These are phyloP conservation scores for Toxotes lorentzi DNA, from an alignment of 2,797 vertebrate species.

Conservation along the genomic window DNA sequence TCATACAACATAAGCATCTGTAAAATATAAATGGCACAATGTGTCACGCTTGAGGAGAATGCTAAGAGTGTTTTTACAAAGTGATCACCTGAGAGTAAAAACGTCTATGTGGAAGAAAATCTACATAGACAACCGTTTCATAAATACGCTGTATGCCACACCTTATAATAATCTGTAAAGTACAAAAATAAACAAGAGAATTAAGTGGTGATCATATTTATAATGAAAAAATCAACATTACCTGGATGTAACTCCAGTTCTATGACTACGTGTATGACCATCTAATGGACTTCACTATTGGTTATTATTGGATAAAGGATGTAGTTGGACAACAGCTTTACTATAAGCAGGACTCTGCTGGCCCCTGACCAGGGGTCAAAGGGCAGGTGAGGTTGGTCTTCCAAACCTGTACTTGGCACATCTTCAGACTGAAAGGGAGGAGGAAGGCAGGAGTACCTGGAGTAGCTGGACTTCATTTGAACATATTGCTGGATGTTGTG, in stretches of 20 bases:
- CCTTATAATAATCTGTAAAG: not conserved
- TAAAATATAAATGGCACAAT: constrained; percentile 49
- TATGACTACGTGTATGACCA: not conserved
- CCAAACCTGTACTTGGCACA: not conserved
- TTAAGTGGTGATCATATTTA: not conserved
- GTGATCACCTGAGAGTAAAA: constrained; percentile 15
- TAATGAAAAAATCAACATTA: not conserved
- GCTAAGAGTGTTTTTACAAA: constrained; percentile 57
- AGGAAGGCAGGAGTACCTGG: not conserved
- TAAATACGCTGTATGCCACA: constrained; percentile 19
- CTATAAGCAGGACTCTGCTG: not conserved
- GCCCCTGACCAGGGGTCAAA: not conserved
- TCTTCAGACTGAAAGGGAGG: not conserved
- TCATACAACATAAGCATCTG: constrained; percentile 58
- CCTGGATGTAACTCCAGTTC: constrained; percentile 11
- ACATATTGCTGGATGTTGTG: constrained; percentile 1
- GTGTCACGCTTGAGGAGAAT: constrained; percentile 78
- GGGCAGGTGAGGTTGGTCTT: not conserved
- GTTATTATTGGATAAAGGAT: not conserved
- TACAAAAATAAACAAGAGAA: constrained; percentile 15
- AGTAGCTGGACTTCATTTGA: constrained; percentile 1
- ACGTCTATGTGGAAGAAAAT: not conserved
- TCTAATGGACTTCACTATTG: not conserved
- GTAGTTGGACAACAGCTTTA: not conserved
- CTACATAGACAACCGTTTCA: not conserved